These are phyloP conservation scores for Hippocampus barbouri DNA, from an alignment of 2,113 vertebrate species.

Conservation along the genomic window DNA sequence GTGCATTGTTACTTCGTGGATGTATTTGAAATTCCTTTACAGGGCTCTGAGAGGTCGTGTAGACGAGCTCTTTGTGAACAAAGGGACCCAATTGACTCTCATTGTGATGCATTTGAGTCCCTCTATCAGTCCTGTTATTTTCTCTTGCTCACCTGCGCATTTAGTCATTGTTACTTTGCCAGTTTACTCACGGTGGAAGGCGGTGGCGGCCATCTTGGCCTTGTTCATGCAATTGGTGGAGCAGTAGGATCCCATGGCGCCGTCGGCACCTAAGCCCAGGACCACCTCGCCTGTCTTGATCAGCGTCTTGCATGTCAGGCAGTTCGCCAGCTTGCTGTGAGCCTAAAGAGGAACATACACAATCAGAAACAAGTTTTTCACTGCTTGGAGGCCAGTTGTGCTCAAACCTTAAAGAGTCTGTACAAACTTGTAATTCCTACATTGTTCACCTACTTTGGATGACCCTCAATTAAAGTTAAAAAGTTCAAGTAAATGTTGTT, in stretches of 20 bases:
- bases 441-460: too few relatives aligned
- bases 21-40: too few relatives aligned
- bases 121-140: not conserved
- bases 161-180: not conserved
- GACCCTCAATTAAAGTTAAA: too few relatives aligned
- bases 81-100: not conserved
- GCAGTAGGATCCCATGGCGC: constrained; percentile 91
- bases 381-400: too few relatives aligned
- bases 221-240: constrained; percentile 93
- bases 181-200: constrained; percentile 56
- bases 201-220: constrained; percentile 76
- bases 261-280: constrained; percentile 84
- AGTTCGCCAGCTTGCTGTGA: constrained; percentile 88
- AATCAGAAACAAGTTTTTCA: too few relatives aligned
- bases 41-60: too few relatives aligned
- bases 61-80: too few relatives aligned
- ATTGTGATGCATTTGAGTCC: not conserved
- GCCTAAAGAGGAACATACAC: constrained; percentile 63
- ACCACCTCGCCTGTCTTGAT: constrained; percentile 94
- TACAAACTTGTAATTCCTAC: too few relatives aligned
- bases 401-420: too few relatives aligned
- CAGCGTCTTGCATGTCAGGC: constrained; percentile 87
- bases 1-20: too few relatives aligned
- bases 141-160: not conserved
- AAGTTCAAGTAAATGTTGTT: too few relatives aligned